Percentiles rank a stretch among this genome's conserved stretches.
phyloP scores from a whole-genome alignment of 2,113 vertebrate species.

The Procapra przewalskii region DNA sequence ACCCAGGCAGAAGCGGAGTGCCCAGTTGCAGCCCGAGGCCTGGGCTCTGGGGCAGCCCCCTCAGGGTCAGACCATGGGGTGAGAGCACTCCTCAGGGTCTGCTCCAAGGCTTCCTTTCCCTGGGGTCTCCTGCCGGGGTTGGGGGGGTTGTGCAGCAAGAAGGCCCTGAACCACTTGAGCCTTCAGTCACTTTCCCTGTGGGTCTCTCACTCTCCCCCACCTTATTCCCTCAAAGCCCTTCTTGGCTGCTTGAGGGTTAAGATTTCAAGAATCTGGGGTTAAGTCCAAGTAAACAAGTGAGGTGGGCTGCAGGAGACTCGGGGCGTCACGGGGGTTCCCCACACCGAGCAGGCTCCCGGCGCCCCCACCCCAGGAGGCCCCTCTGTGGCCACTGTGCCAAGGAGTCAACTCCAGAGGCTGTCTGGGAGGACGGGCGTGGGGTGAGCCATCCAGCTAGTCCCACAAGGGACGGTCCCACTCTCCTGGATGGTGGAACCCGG shows the following conservation, averaged over 20 bases:
- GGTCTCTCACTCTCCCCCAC: background rate
- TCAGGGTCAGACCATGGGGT: background rate
- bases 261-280: background rate
- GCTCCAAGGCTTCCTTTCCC: background rate
- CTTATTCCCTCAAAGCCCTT: background rate
- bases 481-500: background rate
- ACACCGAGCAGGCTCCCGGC: background rate
- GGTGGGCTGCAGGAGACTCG: background rate
- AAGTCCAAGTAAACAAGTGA: background rate
- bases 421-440: background rate
- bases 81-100: background rate
- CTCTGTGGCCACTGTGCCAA: background rate
- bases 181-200: background rate
- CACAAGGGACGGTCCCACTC: accelerated
- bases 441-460: background rate
- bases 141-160: background rate
- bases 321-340: background rate
- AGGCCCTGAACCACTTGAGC: background rate
- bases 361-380: background rate
- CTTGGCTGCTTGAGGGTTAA: background rate
- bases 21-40: slow-evolving; percentile 11
- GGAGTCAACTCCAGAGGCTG: background rate
- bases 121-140: background rate
- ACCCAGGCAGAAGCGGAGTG: slow-evolving; percentile 24
- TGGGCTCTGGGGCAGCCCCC: background rate